Conservation (phyloP, 2,888 invertebrate species). For the Drosophila pegasa region DNA sequence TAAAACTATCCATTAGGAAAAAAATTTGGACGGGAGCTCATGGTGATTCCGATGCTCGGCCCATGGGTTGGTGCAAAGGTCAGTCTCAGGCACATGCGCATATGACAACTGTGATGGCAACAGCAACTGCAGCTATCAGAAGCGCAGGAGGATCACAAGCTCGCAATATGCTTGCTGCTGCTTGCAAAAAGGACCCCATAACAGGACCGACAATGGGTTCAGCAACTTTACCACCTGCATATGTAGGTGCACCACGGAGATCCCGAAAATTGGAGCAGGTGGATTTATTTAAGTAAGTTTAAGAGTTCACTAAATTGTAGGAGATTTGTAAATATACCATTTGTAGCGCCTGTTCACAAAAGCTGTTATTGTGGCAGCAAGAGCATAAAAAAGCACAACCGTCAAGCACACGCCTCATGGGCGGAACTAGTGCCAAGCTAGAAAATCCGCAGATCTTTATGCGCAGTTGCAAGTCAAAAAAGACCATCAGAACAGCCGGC, state of each 20-base stretch:
- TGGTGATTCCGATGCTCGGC: conserved; percentile 78
- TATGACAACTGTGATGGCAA: conserved; percentile 36
- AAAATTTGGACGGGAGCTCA: conserved; percentile 90
- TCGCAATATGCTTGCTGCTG: conserved; percentile 20
- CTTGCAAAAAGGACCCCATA: conserved; percentile 10
- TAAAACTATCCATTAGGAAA: conserved; percentile 89
- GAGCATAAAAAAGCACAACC: conserved; percentile 54
- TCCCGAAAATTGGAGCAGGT: conserved; percentile 63
- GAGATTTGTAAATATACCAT: background rate
- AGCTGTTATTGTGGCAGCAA: conserved; percentile 85
- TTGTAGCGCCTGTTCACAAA: conserved; percentile 88
- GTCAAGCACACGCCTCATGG: conserved; percentile 33
- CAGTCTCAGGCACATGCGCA: conserved; percentile 38
- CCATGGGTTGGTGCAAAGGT: conserved; percentile 89
- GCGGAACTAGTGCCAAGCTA: conserved; percentile 44
- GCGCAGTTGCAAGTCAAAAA: conserved; percentile 40
- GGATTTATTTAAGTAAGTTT: conserved; percentile 64
- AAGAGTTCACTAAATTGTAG: background rate
- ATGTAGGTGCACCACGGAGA: conserved; percentile 48
- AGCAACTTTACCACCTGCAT: conserved; percentile 40
- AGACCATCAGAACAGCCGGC: conserved; percentile 6
- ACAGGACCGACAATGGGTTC: background rate
- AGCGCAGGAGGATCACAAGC: conserved; percentile 83
- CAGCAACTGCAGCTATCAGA: conserved; percentile 86
- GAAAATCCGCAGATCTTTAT: conserved; percentile 54